Percentiles rank a stretch among this genome's conserved stretches.
phyloP scores from a whole-genome alignment of 2,113 vertebrate species.

The Cairina moschata region DNA sequence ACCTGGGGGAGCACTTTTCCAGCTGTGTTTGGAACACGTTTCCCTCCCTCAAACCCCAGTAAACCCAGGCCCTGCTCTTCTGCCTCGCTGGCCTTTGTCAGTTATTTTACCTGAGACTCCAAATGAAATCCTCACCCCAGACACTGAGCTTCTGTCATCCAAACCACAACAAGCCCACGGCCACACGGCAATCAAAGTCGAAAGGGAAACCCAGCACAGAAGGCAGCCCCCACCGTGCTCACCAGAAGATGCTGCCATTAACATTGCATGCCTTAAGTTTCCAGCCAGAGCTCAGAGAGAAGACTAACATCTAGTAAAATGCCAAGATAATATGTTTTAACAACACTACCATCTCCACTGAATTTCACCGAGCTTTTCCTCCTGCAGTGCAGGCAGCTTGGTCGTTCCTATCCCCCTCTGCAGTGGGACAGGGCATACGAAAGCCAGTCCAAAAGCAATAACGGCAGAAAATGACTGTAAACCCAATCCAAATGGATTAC shows the following conservation, averaged over 20 bases:
- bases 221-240: not conserved
- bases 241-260: not conserved
- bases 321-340: not conserved
- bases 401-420: not conserved
- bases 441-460: not conserved
- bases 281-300: fast-evolving
- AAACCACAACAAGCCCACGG: not conserved
- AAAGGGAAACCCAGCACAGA: not conserved
- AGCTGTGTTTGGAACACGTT: not conserved
- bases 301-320: not conserved
- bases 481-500: not conserved
- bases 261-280: not conserved
- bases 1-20: not conserved
- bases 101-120: not conserved
- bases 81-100: not conserved
- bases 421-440: fast-evolving
- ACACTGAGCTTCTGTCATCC: not conserved
- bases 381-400: not conserved
- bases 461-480: not conserved
- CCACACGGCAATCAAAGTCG: not conserved
- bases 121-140: not conserved
- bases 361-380: not conserved
- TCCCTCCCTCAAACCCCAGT: not conserved
- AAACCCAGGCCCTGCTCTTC: not conserved
- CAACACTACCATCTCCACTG: not conserved